phyloP scores from a whole-genome alignment of 2,797 vertebrate genomes.

The Borostomias antarcticus region DNA sequence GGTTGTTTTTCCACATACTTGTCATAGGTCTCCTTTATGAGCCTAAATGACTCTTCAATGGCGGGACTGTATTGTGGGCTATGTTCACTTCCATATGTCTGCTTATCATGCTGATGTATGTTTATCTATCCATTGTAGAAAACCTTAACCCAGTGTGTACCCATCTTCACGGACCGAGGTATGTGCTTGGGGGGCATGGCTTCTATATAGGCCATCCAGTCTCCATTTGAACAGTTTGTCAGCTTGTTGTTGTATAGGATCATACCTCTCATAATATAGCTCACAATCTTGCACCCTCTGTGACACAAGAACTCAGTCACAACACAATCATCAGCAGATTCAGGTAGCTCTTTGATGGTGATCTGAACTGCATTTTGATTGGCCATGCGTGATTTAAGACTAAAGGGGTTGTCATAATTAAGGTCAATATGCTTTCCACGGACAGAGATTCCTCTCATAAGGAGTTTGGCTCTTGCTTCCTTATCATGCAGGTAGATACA shows the following conservation, averaged over 20 bases:
- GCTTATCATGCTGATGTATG: too few species aligned
- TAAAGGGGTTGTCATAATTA: background rate
- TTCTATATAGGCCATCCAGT: too few species aligned
- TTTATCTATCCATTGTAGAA: too few species aligned
- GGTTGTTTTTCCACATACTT: too few species aligned
- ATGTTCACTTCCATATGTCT: too few species aligned
- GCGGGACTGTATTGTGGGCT: too few species aligned
- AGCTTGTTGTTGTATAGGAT: background rate
- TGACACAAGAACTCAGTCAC: background rate
- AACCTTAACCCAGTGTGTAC: too few species aligned
- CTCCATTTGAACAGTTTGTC: slow-evolving; percentile 2
- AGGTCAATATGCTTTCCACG: background rate
- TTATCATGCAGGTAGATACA: background rate
- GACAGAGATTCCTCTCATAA: background rate
- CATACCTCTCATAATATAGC: background rate
- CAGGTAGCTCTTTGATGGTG: slow-evolving; percentile 1
- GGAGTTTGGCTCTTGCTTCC: background rate
- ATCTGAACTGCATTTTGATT: slow-evolving; percentile 1
- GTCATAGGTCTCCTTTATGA: too few species aligned
- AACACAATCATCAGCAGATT: slow-evolving; percentile 1
- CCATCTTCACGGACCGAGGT: too few species aligned
- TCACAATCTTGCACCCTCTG: background rate
- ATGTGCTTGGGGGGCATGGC: too few species aligned
- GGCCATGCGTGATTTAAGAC: background rate
- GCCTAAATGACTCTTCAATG: too few species aligned